phyloP scores from a whole-genome alignment of 37 sponge, comb jelly and placozoan genomes.

The Beroe ovata region DNA sequence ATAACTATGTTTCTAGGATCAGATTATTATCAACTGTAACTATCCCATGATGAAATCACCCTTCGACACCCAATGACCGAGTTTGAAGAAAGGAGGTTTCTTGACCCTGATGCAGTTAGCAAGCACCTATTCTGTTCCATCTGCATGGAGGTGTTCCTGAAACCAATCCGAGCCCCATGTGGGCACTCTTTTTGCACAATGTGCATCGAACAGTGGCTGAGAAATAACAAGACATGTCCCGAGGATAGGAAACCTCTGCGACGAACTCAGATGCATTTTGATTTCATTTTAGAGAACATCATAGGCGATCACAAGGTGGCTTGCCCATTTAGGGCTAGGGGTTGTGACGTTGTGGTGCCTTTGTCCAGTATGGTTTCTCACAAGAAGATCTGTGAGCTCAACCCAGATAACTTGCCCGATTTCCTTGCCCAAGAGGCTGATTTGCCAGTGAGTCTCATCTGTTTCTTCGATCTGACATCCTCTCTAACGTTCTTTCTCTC shows the following conservation, averaged over 20 bases:
- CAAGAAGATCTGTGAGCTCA: neutral
- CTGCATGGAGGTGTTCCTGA: conserved; percentile 47
- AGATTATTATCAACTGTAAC: too few relatives aligned
- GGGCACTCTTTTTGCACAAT: conserved; percentile 8
- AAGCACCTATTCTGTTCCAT: conserved; percentile 59
- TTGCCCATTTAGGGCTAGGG: conserved; percentile 5
- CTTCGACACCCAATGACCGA: too few relatives aligned
- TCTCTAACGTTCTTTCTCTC: too few relatives aligned
- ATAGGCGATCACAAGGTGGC: conserved; percentile 29
- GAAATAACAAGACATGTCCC: conserved; percentile 2
- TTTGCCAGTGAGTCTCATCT: too few relatives aligned
- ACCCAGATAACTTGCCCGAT: conserved; percentile 37
- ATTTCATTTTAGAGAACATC: conserved; percentile 42
- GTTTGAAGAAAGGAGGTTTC: conserved; percentile 22
- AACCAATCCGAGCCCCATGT: conserved; percentile 40
- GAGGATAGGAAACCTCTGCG: conserved; percentile 32
- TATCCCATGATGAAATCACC: too few relatives aligned
- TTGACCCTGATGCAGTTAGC: conserved; percentile 9
- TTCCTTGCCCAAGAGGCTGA: conserved; percentile 25
- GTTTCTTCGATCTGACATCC: too few relatives aligned
- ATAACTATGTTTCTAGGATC: too few relatives aligned
- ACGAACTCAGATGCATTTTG: conserved; percentile 36
- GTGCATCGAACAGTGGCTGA: conserved; percentile 47
- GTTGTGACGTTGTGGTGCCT: conserved; percentile 35
- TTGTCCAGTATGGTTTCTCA: neutral